These are phyloP conservation scores for Abramis brama DNA, from an alignment of 2,113 vertebrate species.

Conservation along the genomic window DNA sequence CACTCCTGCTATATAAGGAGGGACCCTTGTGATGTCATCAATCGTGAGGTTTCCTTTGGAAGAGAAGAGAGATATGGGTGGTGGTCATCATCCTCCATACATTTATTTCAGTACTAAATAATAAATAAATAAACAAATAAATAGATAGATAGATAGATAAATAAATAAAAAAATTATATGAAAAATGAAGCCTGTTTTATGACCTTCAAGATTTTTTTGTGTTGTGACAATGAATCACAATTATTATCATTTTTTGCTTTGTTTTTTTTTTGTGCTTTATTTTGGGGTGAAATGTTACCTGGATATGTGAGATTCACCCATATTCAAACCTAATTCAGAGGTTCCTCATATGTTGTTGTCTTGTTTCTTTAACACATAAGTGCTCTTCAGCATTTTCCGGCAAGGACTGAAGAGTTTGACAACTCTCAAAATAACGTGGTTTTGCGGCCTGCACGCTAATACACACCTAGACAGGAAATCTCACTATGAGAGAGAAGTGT, in stretches of 20 bases:
- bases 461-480: constrained; percentile 47
- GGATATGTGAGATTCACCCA: too few relatives aligned
- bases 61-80: neutral
- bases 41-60: neutral
- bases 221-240: neutral
- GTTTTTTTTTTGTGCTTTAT: too few relatives aligned
- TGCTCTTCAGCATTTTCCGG: neutral
- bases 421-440: constrained; percentile 6
- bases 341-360: neutral
- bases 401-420: neutral
- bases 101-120: too few relatives aligned
- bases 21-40: neutral
- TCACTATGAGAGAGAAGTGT: constrained; percentile 32
- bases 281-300: too few relatives aligned
- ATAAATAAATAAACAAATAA: too few relatives aligned
- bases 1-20: neutral
- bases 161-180: too few relatives aligned
- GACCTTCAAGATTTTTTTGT: neutral
- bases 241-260: too few relatives aligned
- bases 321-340: neutral
- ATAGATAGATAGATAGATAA: too few relatives aligned
- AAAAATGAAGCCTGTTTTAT: neutral
- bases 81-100: neutral
- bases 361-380: neutral
- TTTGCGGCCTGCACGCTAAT: constrained; percentile 17